These are phyloP conservation scores for Echinometra lucunter DNA, from an alignment of 53 echinoderm and acorn worm genomes.

Conservation along the genomic window DNA sequence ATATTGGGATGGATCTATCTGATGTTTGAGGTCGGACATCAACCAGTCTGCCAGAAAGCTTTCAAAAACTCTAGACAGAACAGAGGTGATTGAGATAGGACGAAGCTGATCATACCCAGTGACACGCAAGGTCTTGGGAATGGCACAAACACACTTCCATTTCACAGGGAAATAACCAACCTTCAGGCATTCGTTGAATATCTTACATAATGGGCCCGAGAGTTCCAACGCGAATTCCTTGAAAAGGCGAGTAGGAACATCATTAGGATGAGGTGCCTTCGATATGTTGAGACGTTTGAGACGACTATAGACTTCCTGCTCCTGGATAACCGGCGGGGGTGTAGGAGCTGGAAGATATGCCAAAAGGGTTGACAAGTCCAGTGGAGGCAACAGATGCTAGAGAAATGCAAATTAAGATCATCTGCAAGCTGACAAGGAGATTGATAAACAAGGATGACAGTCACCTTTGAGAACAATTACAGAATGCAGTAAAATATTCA, in stretches of 20 bases:
- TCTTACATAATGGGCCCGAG: constrained; percentile 30
- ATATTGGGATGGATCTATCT: constrained; percentile 58
- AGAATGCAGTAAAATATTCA: too few relatives aligned
- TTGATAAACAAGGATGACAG: neutral
- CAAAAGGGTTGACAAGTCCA: constrained; percentile 26
- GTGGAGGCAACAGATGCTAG: neutral
- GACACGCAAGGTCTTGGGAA: neutral
- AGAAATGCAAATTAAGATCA: constrained; percentile 38
- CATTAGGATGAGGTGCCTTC: constrained; percentile 61
- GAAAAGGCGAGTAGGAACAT: constrained; percentile 52
- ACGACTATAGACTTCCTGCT: constrained; percentile 58
- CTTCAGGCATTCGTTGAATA: constrained; percentile 42
- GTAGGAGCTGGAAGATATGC: constrained; percentile 61
- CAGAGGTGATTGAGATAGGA: constrained; percentile 68
- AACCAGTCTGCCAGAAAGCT: constrained; percentile 67
- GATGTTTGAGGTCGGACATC: constrained; percentile 50
- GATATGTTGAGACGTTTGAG: constrained; percentile 11
- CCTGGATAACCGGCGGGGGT: constrained; percentile 20
- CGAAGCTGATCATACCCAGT: constrained; percentile 39
- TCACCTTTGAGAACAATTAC: too few relatives aligned
- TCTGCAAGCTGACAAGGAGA: neutral
- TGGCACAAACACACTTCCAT: neutral
- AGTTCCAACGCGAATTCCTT: constrained; percentile 72
- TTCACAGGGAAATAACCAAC: neutral
- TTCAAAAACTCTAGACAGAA: constrained; percentile 63